Percentiles rank a stretch among this genome's conserved stretches.
These are phyloP conservation scores for Nymphalis io DNA, from an alignment of 1,140 invertebrate genomes.

Conservation along the genomic window DNA sequence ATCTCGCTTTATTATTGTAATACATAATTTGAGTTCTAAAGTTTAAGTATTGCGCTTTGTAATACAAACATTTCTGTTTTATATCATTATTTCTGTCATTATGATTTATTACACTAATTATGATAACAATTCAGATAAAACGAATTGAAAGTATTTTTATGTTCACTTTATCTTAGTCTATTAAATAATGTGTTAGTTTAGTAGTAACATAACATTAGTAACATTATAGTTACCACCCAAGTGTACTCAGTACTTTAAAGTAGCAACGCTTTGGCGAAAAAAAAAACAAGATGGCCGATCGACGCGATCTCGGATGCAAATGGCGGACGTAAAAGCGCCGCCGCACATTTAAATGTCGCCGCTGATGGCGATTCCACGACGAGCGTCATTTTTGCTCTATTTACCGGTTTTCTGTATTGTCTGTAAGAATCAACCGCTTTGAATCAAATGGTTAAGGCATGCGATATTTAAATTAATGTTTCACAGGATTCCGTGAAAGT, in stretches of 20 bases:
- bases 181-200: no score
- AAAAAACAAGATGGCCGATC: conserved; percentile 64
- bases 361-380: conserved; percentile 59
- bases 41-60: no score
- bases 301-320: conserved; percentile 62
- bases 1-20: no score
- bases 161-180: no score
- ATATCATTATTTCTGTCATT: no score
- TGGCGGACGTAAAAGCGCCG: conserved; percentile 67
- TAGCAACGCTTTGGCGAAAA: conserved; percentile 58
- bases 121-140: no score
- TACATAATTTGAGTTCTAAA: no score
- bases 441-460: conserved; percentile 23
- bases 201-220: no score
- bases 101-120: no score
- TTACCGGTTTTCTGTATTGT: conserved; percentile 51
- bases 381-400: conserved; percentile 69
- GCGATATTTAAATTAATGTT: conserved; percentile 30
- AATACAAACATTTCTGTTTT: no score
- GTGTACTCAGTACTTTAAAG: conserved; percentile 39
- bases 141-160: no score
- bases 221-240: not conserved
- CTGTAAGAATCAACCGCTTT: conserved; percentile 41
- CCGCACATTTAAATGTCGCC: conserved; percentile 73
- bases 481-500: not conserved